A percentile compares a stretch with the other conserved stretches of the same genome.
Evolutionary conservation across 2,888 invertebrate genomes (phyloP).

Genomic region (Tyria jacobaeae): DNA sequence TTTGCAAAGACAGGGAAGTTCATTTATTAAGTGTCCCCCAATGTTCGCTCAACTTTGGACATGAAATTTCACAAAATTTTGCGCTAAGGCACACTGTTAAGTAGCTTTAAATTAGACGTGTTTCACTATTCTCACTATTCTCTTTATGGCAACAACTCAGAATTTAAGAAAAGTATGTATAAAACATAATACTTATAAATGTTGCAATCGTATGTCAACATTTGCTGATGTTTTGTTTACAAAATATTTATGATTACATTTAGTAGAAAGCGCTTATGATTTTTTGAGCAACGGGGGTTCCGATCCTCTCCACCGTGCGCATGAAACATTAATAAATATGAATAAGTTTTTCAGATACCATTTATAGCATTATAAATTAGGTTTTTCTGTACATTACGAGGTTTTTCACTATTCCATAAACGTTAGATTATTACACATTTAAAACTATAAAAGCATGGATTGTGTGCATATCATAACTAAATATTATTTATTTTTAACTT

Average conservation of each 20-base stretch:
- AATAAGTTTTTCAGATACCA: no score
- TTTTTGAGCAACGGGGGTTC: not conserved
- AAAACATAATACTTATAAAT: conserved; percentile 11
- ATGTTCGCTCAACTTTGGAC: conserved; percentile 52
- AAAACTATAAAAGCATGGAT: no score
- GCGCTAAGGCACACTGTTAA: conserved; percentile 48
- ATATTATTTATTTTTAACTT: no score
- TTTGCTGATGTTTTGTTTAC: conserved; percentile 6
- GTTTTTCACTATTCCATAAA: no score
- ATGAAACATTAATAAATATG: no score
- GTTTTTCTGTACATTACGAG: no score
- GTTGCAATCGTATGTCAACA: conserved; percentile 9
- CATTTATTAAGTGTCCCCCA: conserved; percentile 64
- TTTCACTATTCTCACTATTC: no score
- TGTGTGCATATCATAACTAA: no score
- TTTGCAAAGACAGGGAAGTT: conserved; percentile 61
- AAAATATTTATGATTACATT: not conserved
- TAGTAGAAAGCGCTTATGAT: not conserved
- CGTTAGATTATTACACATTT: no score
- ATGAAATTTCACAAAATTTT: conserved; percentile 66
- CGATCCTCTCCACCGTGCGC: no score
- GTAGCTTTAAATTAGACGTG: conserved; percentile 50
- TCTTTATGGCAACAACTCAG: no score
- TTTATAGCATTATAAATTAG: no score
- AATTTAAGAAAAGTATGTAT: not conserved